Conservation (phyloP, 2,797 vertebrate species). For the Knipowitschia caucasica region DNA sequence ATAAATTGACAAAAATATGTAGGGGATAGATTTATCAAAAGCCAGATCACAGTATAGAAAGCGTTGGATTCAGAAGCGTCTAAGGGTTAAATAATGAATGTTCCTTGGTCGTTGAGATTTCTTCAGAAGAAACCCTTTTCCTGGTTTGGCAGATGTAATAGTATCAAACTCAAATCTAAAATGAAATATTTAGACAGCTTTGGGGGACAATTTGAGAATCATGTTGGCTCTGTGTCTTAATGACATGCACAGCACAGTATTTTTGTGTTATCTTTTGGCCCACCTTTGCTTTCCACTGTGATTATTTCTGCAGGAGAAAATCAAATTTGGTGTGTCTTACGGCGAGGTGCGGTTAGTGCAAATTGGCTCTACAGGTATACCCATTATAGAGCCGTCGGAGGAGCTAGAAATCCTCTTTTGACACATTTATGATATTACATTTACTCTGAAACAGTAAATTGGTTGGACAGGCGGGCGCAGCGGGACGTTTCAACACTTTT, state of each 20-base stretch:
- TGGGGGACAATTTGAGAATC: conserved; percentile 3
- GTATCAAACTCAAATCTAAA: too few species aligned
- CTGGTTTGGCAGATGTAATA: too few species aligned
- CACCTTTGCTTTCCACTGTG: conserved; percentile 26
- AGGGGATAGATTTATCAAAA: too few species aligned
- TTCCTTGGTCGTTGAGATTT: too few species aligned
- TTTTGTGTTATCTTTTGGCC: conserved; percentile 19
- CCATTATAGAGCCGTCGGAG: conserved; percentile 34
- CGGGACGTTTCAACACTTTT: conserved; percentile 61
- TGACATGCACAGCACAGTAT: conserved; percentile 25
- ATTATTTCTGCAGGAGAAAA: conserved; percentile 36
- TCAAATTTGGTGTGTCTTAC: conserved; percentile 39
- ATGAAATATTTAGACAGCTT: conserved; percentile 36
- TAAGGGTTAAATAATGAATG: too few species aligned
- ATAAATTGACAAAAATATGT: too few species aligned
- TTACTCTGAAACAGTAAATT: conserved; percentile 41
- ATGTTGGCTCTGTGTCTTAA: conserved; percentile 34
- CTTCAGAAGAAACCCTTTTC: too few species aligned
- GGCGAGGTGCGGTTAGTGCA: conserved; percentile 30
- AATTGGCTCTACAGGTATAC: conserved; percentile 45
- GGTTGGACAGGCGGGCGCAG: conserved; percentile 36
- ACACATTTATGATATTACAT: conserved; percentile 55
- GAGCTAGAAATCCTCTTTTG: conserved; percentile 27
- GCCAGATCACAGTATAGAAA: too few species aligned
- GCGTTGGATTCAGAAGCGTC: too few species aligned